Percentiles rank a stretch among this genome's conserved stretches.
Evolutionary conservation across 1,140 invertebrate genomes (phyloP).

Genomic region (Drosophila saltans): DNA sequence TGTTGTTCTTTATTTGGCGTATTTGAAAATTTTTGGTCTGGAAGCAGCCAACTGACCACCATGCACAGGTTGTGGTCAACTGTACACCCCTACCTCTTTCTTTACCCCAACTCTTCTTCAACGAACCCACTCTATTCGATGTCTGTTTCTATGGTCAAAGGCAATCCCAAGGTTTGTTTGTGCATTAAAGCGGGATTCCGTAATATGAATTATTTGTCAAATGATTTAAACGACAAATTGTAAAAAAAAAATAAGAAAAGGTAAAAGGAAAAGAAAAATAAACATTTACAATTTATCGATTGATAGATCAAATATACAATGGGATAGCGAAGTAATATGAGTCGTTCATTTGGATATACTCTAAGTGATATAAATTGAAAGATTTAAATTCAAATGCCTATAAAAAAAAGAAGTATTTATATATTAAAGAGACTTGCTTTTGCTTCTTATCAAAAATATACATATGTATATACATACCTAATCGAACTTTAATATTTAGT

Average conservation of each 20-base stretch:
- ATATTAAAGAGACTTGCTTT: too few relatives aligned
- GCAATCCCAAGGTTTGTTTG: constrained; percentile 23
- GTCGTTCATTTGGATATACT: too few relatives aligned
- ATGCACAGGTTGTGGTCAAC: constrained; percentile 59
- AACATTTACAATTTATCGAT: background rate
- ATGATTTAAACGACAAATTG: constrained; percentile 24
- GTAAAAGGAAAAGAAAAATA: background rate
- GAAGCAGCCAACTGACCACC: constrained; percentile 53
- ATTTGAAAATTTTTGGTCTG: constrained; percentile 30
- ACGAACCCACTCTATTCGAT: constrained; percentile 6
- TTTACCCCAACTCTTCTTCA: constrained; percentile 13
- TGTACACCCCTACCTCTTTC: background rate
- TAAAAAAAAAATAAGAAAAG: background rate
- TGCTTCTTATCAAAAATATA: too few relatives aligned
- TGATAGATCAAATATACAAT: background rate
- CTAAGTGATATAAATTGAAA: too few relatives aligned
- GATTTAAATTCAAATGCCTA: too few relatives aligned
- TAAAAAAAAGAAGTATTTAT: too few relatives aligned
- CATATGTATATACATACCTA: too few relatives aligned
- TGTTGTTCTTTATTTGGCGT: constrained; percentile 12
- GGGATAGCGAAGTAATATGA: too few relatives aligned
- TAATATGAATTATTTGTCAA: constrained; percentile 39
- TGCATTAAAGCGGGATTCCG: constrained; percentile 42
- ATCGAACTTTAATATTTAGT: too few relatives aligned
- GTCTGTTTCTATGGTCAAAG: constrained; percentile 12